Percentiles rank a stretch among this genome's conserved stretches.
Conservation (phyloP, 2,113 vertebrate species). For the Ploceus nigricollis region DNA sequence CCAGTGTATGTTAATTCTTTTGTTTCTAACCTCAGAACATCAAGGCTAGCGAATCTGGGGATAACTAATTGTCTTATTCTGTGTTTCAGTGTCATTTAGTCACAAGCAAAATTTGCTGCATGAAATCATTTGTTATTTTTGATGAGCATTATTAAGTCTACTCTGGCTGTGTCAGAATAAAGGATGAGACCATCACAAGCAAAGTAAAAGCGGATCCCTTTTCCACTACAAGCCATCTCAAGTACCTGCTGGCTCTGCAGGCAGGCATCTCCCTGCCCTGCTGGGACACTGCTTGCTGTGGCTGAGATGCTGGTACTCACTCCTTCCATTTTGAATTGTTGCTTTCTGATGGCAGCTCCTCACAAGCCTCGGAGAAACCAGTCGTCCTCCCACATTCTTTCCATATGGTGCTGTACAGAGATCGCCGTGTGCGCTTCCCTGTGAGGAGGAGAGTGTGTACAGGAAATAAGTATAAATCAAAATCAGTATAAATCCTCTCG, state of each 20-base stretch:
- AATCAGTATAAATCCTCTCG: accelerated
- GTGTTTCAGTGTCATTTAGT: neutral
- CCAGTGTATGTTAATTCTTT: neutral
- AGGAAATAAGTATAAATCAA: neutral
- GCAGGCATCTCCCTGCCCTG: neutral
- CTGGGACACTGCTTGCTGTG: neutral
- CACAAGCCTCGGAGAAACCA: neutral
- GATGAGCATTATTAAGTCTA: neutral
- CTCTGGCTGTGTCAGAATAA: neutral
- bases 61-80: neutral
- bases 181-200: neutral
- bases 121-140: neutral
- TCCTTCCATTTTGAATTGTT: neutral
- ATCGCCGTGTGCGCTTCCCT: accelerated
- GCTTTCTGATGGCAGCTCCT: neutral
- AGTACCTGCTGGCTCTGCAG: neutral
- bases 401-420: neutral
- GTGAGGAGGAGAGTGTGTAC: neutral
- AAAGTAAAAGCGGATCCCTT: neutral
- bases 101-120: neutral
- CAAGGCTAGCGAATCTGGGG: neutral
- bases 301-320: neutral
- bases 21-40: neutral
- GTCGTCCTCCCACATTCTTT: neutral
- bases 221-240: neutral